Evolutionary conservation across 2,113 vertebrate species (phyloP), one percentile per base, ranked within the genome.

Genomic region (Mobula hypostoma): DNA sequence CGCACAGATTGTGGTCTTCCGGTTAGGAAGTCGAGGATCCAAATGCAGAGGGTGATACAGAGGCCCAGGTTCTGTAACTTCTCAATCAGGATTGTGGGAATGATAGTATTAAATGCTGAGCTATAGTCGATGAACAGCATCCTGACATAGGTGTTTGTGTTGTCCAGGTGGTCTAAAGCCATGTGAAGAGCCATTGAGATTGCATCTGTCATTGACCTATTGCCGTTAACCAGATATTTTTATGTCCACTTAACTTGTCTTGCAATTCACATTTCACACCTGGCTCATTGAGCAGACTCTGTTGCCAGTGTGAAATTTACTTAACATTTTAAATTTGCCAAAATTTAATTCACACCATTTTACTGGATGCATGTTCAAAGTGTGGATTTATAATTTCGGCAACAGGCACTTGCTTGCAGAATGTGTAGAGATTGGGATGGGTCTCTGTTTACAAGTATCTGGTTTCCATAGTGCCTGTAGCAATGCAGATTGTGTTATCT

Each of bases 381-480:
- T 58, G 56, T 24, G 8, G 48, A 58, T 32, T 88, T 32, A 2
- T 32, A 4, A 63, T 63, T 88, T n/a, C 2, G n/a, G n/a, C 66
- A 63, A 63, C 29, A 63, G 58, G 58, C 27, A 8, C 5, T 4
- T 11, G 58, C 63, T 61, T 29, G 14, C 58, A 88, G 85, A 8
- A 14, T 8, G 5, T 66, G 58, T 61, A 66, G 27, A 66, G 58
- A 29, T 88, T 11, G 66, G 58, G 61, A 7, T 66, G 58, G 29
- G 2, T 29, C 0, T 61, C 56, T 87, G 5, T 58, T 24, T 87
- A 29, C 7, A 27, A 61, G 85, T 15, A 66, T 66, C 12, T 15
- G 9, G 85, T 88, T 88, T 88, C 85, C 85, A 88, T 88, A 56
- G 85, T 88, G 29, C n/a, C 58, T 63, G 61, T 66, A 66, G 63